phyloP scores from a whole-genome alignment of 2,797 vertebrate species.

The Notolabrus celidotus region DNA sequence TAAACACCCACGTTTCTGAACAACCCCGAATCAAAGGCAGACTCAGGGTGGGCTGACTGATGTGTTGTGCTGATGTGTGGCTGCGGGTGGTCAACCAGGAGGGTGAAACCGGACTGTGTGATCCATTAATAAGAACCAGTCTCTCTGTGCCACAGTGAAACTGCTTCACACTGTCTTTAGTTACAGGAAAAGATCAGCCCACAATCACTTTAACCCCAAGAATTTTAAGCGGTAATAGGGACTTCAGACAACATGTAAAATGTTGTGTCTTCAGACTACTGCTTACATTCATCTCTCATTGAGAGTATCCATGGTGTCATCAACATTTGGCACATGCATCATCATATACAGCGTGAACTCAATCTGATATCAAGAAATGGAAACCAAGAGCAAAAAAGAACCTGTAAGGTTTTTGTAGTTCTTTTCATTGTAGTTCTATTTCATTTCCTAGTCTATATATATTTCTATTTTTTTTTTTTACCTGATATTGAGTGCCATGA shows the following conservation, averaged over 20 bases:
- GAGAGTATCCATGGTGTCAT: conserved; percentile 8
- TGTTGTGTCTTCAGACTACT: conserved; percentile 30
- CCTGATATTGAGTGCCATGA: too few relatives aligned
- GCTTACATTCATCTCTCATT: conserved; percentile 21
- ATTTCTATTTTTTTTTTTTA: too few relatives aligned
- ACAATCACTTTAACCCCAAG: conserved; percentile 41
- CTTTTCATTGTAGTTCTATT: neutral
- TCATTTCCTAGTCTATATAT: too few relatives aligned
- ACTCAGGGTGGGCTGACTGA: conserved; percentile 66
- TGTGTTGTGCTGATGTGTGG: conserved; percentile 84
- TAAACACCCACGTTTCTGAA: conserved; percentile 66
- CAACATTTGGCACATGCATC: conserved; percentile 14
- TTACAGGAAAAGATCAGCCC: conserved; percentile 32
- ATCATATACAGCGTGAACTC: conserved; percentile 5
- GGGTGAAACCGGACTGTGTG: conserved; percentile 75
- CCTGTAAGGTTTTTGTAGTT: neutral
- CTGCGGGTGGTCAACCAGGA: conserved; percentile 81
- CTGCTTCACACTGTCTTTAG: conserved; percentile 34
- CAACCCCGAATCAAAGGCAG: conserved; percentile 63
- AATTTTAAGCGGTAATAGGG: conserved; percentile 47
- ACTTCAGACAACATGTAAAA: conserved; percentile 26
- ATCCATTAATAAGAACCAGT: conserved; percentile 91
- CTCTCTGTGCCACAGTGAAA: conserved; percentile 68
- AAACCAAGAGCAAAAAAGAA: neutral
- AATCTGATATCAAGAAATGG: neutral